Evolutionary conservation across 2,797 vertebrate genomes (phyloP), one percentile per base, ranked within the genome.

Genomic region (Echeneis naucrates): DNA sequence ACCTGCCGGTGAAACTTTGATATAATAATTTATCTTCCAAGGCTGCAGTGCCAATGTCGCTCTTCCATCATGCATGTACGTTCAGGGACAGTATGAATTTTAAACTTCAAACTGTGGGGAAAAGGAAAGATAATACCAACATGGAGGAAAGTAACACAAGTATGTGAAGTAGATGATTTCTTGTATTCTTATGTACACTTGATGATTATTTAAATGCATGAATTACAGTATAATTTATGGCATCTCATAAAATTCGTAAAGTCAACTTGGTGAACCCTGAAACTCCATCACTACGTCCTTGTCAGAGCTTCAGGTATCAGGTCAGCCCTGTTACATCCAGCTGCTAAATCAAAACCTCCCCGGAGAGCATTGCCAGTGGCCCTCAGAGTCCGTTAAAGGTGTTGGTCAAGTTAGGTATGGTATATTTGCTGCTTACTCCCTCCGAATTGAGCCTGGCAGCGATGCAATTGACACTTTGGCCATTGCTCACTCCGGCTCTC

Each of bases 361-460:
- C 4, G 5, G 33, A 48, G 71, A 73, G 56, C 50, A 50, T 26
- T 59, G 42, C 61, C 65, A 13, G 58, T 53, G 24, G 66, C 35
- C 48, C 54, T 59, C 10, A 0, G 44, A 72, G 74, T 73, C 71
- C 55, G 55, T 75, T 48, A 75, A 77, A 82, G 68, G 65, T 79
- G 81, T 78, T 54, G 78, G 81, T 73, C 44, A 66, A 53, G 68
- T 81, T 64, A 47, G 57, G 68, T 61, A 32, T 6, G 44, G 64
- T 68, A 68, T 85, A 72, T 85, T 89, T 83, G 74, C 78, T 72
- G 68, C 78, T 66, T 52, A 52, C 75, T 61, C 72, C 48, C 69
- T 64, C 69, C 14, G 9, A 78, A 68, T 83, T 61, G 78, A 82
- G 75, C 81, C 85, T 83, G 57, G 81, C 66, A 82, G 88, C 83